Conservation (phyloP, 2,888 invertebrate species). For the Hemithea aestivaria region DNA sequence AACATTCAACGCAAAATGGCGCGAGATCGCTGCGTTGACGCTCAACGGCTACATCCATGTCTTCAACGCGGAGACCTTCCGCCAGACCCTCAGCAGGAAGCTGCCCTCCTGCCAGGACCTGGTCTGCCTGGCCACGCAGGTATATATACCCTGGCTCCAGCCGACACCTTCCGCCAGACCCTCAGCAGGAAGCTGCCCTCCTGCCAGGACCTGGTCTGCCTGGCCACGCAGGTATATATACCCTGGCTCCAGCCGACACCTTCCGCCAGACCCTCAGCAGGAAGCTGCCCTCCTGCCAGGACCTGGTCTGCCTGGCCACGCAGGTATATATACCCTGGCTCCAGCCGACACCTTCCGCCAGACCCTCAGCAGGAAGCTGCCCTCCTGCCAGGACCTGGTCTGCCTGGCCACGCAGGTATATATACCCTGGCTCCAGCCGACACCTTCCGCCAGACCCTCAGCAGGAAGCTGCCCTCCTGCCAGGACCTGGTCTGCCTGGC, state of each 20-base stretch:
- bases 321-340: slow-evolving; percentile 83
- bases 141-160: slow-evolving; percentile 88
- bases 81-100: slow-evolving; percentile 91
- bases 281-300: slow-evolving; percentile 92
- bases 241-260: slow-evolving; percentile 94
- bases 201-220: slow-evolving; percentile 95
- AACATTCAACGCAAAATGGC: slow-evolving; percentile 90
- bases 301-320: slow-evolving; percentile 94
- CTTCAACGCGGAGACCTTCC: slow-evolving; percentile 93
- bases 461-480: slow-evolving; percentile 90
- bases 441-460: too few species aligned
- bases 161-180: slow-evolving; percentile 92
- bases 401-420: slow-evolving; percentile 86
- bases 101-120: slow-evolving; percentile 95
- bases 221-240: slow-evolving; percentile 81
- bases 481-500: slow-evolving; percentile 97
- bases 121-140: slow-evolving; percentile 90
- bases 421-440: slow-evolving; percentile 79
- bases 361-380: slow-evolving; percentile 91
- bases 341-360: slow-evolving; percentile 94
- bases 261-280: slow-evolving; percentile 93
- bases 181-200: slow-evolving; percentile 92
- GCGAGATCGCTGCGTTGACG: slow-evolving; percentile 94
- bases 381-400: slow-evolving; percentile 94
- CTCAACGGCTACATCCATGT: slow-evolving; percentile 96